Conservation (phyloP, 2,113 vertebrate genomes). For the Calyptomena viridis region DNA sequence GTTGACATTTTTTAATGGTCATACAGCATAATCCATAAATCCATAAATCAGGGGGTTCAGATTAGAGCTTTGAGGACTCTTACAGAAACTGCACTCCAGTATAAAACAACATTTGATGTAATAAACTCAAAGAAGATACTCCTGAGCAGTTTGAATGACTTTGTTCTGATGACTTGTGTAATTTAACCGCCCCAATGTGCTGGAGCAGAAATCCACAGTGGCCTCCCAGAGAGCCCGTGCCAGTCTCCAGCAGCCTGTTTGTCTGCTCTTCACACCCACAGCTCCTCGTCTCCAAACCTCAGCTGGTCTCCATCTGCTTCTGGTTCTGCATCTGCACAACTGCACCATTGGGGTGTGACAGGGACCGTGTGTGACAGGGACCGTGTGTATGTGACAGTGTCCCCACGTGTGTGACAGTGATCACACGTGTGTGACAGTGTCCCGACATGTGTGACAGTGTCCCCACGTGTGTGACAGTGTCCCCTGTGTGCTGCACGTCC, state of each 20-base stretch:
- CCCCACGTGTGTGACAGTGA: neutral
- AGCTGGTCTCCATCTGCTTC: neutral
- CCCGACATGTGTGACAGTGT: neutral
- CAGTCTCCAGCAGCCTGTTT: neutral
- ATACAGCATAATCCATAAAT: neutral
- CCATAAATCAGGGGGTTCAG: neutral
- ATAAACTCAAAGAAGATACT: neutral
- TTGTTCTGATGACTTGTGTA: neutral
- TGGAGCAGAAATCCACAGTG: neutral
- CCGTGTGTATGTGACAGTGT: neutral
- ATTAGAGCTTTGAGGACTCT: neutral
- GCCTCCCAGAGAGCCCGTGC: neutral
- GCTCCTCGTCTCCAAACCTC: neutral
- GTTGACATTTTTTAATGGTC: neutral
- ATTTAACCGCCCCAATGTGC: neutral
- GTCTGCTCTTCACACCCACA: neutral
- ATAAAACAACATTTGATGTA: neutral
- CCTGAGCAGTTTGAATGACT: neutral
- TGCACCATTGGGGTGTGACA: rapidly evolving
- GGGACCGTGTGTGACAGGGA: neutral
- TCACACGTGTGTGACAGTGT: neutral
- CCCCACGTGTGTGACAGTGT: neutral
- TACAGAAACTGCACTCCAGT: neutral
- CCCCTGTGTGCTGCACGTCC: neutral
- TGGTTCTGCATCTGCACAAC: neutral